phyloP scores from a whole-genome alignment of 1,140 invertebrate genomes.

The Coboldia fuscipes region DNA sequence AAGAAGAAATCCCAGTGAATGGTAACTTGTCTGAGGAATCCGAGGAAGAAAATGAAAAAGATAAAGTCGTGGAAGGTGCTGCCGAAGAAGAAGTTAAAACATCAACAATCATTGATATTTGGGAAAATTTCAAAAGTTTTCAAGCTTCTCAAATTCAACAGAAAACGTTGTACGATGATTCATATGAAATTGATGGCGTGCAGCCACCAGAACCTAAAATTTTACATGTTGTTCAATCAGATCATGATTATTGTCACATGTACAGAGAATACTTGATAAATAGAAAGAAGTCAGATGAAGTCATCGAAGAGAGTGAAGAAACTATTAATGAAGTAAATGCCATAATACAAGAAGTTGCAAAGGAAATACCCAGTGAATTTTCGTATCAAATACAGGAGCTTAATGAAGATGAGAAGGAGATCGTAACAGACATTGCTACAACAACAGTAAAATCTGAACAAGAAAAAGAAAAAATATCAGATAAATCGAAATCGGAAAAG shows the following conservation, averaged over 20 bases:
- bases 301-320: slow-evolving; percentile 2
- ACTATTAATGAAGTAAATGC: slow-evolving; percentile 4
- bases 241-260: slow-evolving; percentile 42
- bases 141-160: slow-evolving; percentile 21
- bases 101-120: slow-evolving; percentile 42
- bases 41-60: slow-evolving; percentile 11
- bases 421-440: slow-evolving; percentile 1
- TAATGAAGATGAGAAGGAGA: not conserved
- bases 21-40: slow-evolving; percentile 14
- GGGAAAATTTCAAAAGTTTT: slow-evolving; percentile 59
- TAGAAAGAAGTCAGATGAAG: slow-evolving; percentile 2
- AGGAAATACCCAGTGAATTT: slow-evolving; percentile 1
- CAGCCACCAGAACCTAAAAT: slow-evolving; percentile 21
- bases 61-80: slow-evolving; percentile 7
- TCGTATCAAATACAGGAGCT: slow-evolving; percentile 9
- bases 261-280: slow-evolving; percentile 5
- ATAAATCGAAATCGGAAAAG: slow-evolving; percentile 17
- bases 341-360: slow-evolving; percentile 4
- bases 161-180: slow-evolving; percentile 3
- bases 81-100: slow-evolving; percentile 12
- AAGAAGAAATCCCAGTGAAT: slow-evolving; percentile 12
- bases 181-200: slow-evolving; percentile 3
- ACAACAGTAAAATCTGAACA: slow-evolving; percentile 13
- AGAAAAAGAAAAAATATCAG: slow-evolving; percentile 16
- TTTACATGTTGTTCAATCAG: slow-evolving; percentile 31